These are phyloP conservation scores for Oophaga pumilio DNA, from an alignment of 2,113 vertebrate genomes.

Conservation along the genomic window DNA sequence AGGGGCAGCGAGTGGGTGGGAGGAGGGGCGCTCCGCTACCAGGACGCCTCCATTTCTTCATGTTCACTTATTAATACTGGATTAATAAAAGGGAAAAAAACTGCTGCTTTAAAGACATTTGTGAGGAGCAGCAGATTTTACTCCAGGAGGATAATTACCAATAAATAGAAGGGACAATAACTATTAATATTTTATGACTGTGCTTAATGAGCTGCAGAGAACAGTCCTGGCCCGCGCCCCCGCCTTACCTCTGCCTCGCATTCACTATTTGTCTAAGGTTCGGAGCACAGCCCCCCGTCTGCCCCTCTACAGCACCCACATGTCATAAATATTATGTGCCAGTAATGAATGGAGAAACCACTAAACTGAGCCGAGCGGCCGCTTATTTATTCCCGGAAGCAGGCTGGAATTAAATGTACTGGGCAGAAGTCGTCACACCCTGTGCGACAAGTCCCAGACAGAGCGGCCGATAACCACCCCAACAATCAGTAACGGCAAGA, in stretches of 20 bases:
- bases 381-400: not conserved
- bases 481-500: no score
- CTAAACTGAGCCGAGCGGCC: not conserved
- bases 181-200: conserved; percentile 78
- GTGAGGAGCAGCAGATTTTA: conserved; percentile 71
- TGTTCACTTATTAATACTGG: conserved; percentile 49
- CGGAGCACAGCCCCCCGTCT: conserved; percentile 9
- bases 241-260: not conserved
- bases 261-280: conserved; percentile 25
- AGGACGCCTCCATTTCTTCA: conserved; percentile 14
- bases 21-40: not conserved
- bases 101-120: conserved; percentile 75
- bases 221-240: conserved; percentile 24
- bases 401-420: not conserved
- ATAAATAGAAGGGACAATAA: conserved; percentile 76
- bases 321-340: conserved; percentile 43
- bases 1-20: not conserved
- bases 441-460: not conserved
- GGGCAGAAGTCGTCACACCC: not conserved
- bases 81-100: conserved; percentile 68
- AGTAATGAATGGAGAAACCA: not conserved
- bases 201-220: conserved; percentile 75
- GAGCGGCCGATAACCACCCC: not conserved
- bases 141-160: conserved; percentile 76
- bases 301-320: conserved; percentile 26